Base-by-base conservation (phyloP, 2,797 vertebrate genomes). In the Hozukius guyotensis region DNA sequence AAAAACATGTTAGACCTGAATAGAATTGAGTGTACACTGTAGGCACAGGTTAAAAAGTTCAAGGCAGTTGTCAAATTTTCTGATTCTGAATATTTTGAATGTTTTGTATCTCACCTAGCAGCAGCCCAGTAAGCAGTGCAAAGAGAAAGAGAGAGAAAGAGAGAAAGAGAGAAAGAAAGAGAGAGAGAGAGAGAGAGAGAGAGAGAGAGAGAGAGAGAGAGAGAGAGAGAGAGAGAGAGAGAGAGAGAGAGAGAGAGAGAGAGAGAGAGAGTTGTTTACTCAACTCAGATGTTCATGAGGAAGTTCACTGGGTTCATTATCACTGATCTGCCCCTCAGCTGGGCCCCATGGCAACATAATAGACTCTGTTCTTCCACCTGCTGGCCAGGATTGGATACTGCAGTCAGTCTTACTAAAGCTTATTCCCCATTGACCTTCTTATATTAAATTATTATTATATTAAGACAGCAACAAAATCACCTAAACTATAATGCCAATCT, bases 221-320 rank as follows among this genome's bases (percentile, higher is more conserved):
- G 61, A 81, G 72, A 81, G 69, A 78, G 55, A 74, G 34, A 87
- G 61, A 81, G 72, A 81, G 69, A 78, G 55, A 74, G 34, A 87
- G 61, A 81, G 72, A 81, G 69, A 78, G 55, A 74, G 34, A 87
- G 61, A 81, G 72, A 81, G 69, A 78, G 55, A 74, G 34, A 87
- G 61, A 81, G 72, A 74, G 36, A 75, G 27, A 74, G 75, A 79
- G 78, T 90, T 94, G 91, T 93, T 94, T 90, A 90, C 84, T 83
- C 66, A 53, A 29, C 64, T 87, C 78, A 69, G 84, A 88, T 78
- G 75, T 74, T 85, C 74, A 76, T 86, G 79, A 93, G 92, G 91
- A 92, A 93, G 93, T 94, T 93, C 90, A 93, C 72, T 80, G 72
- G 49, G 93, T 92, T 38, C 81, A 86, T 38, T 67, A 76, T 88